Base-by-base conservation (phyloP, 2,888 invertebrate genomes). In the Caenorhabditis drosophilae region DNA sequence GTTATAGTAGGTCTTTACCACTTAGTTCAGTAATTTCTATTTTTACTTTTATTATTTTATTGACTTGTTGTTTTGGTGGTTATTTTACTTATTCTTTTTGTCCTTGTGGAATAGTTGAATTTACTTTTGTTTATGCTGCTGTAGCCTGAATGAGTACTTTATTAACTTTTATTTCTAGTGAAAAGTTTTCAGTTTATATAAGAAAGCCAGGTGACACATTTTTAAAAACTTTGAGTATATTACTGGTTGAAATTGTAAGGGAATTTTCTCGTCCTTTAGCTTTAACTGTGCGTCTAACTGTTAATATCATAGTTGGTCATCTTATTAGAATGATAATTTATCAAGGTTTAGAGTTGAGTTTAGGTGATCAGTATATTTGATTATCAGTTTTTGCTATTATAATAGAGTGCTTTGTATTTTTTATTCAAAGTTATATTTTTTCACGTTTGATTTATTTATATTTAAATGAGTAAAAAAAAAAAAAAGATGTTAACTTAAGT, bases 41-140 rank as follows among this genome's bases (percentile, higher is more conserved):
- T 81, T 67, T 52, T 82, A 27, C 53, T 84, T 47, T 84, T 84
- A 23, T 73, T 71, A 15, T 55, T 82, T 53, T 84, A 83, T 72
- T 82, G 80, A 61, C 83, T 79, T 72, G 83, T 81, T 42, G 84
- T 80, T 44, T 83, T 82, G 56, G 73, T 78, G 58, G 83, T 84
- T 70, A 84, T 83, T 75, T 68, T 56, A 68, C 63, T 59, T 69
- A 66, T 68, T 75, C 66, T 71, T 67, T 76, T 75, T 75, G 70
- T 68, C 70, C 71, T 73, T 75, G 71, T 75, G 73, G 73, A 45
- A 75, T 74, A 53, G 61, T 72, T 18, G 70, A 72, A 26, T 88
- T 86, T 87, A 86, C 87, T 84, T 87, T 79, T 87, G 87, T 0
- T 67, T 88, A 72, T 75, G 71, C 74, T 44, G 53, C 68, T 45